These are phyloP conservation scores for Oceanodroma tethys DNA, from an alignment of 2,113 vertebrate genomes.

Conservation along the genomic window DNA sequence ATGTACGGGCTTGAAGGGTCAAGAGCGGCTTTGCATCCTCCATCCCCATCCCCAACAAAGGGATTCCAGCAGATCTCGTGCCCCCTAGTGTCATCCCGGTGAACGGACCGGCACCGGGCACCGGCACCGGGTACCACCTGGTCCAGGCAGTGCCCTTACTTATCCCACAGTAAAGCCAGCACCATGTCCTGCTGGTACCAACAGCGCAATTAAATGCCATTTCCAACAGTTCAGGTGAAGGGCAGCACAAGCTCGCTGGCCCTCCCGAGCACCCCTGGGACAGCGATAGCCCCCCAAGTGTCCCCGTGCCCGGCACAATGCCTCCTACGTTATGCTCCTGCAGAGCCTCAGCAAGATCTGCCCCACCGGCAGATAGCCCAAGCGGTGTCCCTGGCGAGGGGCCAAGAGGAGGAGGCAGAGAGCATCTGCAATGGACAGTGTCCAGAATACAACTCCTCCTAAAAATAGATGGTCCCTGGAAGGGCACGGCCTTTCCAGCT, in stretches of 20 bases:
- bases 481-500: background rate
- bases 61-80: slow-evolving; percentile 57
- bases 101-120: background rate
- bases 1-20: background rate
- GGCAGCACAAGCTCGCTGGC: fast-evolving
- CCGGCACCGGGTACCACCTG: background rate
- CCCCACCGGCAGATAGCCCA: background rate
- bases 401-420: slow-evolving; percentile 45
- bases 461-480: slow-evolving; percentile 56
- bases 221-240: background rate
- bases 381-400: background rate
- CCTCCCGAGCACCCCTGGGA: fast-evolving
- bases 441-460: slow-evolving; percentile 52
- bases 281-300: background rate
- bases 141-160: background rate
- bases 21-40: background rate
- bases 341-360: background rate
- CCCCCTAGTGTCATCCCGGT: slow-evolving; percentile 49
- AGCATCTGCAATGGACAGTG: slow-evolving; percentile 44
- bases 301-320: fast-evolving
- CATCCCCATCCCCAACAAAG: background rate
- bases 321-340: fast-evolving
- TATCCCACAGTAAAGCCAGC: background rate
- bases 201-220: fast-evolving
- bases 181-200: background rate